These are phyloP conservation scores for Rhynchomys soricoides DNA, from an alignment of 2,113 vertebrate species.

Conservation along the genomic window DNA sequence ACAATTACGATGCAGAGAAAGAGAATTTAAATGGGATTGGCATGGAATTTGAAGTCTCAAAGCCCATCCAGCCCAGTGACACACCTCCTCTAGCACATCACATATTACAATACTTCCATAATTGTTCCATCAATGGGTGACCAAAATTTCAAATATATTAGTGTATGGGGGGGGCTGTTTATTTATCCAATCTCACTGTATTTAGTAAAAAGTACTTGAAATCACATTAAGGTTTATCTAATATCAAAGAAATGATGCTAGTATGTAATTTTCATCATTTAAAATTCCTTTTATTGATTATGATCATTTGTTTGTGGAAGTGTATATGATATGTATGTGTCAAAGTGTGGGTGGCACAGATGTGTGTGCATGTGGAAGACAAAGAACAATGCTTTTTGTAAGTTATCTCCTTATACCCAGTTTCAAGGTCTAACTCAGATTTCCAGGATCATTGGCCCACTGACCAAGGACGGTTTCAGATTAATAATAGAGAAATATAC, in stretches of 20 bases:
- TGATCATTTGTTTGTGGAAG: neutral
- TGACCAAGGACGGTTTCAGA: neutral
- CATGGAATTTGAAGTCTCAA: neutral
- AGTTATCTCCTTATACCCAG: neutral
- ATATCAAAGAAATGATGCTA: neutral
- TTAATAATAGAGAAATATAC: neutral
- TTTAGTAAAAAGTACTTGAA: neutral
- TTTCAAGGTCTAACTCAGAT: neutral
- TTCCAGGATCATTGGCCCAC: neutral
- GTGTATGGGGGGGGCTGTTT: neutral
- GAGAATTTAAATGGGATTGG: neutral
- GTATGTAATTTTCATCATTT: neutral
- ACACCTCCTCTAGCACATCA: neutral
- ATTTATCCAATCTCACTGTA: neutral
- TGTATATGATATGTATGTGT: neutral
- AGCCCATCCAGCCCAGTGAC: fast-evolving
- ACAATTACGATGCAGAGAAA: neutral
- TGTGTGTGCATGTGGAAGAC: neutral
- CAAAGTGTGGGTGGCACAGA: neutral
- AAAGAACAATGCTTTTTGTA: neutral
- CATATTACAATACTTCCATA: neutral
- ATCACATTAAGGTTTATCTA: neutral
- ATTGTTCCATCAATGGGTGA: neutral
- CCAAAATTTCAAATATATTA: neutral
- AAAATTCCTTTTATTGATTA: neutral